These are phyloP conservation scores for Diachasma alloeum DNA, from an alignment of 1,140 invertebrate species.

Conservation along the genomic window DNA sequence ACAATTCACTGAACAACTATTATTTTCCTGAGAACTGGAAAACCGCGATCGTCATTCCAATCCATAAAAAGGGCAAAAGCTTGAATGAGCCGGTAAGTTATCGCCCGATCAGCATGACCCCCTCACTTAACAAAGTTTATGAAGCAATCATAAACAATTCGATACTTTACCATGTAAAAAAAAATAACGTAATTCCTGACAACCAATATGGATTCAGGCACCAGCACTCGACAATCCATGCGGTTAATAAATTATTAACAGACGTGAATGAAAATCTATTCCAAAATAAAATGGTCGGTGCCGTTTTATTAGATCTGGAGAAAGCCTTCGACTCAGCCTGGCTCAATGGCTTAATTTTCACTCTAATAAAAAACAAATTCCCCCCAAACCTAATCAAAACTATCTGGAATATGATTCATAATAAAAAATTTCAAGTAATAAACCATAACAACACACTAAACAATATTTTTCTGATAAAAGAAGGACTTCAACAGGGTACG, in stretches of 20 bases:
- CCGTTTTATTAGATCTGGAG: background rate
- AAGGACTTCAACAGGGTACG: too few relatives aligned
- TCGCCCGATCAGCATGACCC: background rate
- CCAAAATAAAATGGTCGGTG: background rate
- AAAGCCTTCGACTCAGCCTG: slow-evolving; percentile 12
- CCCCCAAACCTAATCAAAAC: slow-evolving; percentile 30
- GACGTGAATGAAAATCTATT: background rate
- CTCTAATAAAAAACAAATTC: background rate
- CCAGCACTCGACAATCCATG: background rate
- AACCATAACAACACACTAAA: too few relatives aligned
- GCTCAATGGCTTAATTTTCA: background rate
- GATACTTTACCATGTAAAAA: background rate
- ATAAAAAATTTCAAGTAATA: background rate
- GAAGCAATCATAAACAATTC: background rate
- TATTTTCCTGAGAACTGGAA: slow-evolving; percentile 38
- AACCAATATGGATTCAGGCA: too few relatives aligned
- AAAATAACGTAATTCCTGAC: background rate
- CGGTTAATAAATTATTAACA: background rate
- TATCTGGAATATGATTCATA: background rate
- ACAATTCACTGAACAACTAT: slow-evolving; percentile 24
- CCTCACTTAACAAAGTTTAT: slow-evolving; percentile 7
- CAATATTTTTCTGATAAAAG: background rate
- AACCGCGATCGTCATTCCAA: slow-evolving; percentile 32
- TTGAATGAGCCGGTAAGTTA: background rate
- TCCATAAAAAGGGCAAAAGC: slow-evolving; percentile 37